Evolutionary conservation across 92 coral and sea anemone genomes (phyloP).

Genomic region (Pocillopora meandrina): DNA sequence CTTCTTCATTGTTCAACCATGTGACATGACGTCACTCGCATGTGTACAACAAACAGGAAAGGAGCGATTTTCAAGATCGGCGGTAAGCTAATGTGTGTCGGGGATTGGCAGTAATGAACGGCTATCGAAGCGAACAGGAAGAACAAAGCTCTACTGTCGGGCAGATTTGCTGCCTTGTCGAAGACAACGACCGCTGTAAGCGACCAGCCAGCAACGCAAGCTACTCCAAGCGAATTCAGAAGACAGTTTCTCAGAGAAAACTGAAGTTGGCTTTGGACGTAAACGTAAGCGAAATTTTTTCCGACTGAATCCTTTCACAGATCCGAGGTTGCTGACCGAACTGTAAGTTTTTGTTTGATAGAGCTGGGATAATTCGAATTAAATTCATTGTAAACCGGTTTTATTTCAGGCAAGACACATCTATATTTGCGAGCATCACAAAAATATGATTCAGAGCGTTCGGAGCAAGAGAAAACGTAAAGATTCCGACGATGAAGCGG

Average conservation of each 20-base stretch:
- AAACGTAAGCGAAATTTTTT: conserved; percentile 62
- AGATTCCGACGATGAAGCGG: conserved; percentile 96
- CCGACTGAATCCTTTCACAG: conserved; percentile 16
- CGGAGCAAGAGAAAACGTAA: conserved; percentile 98
- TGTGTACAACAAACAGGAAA: conserved; percentile 94
- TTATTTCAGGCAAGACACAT: conserved; percentile 90
- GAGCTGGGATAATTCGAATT: background rate
- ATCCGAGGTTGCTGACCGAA: conserved; percentile 1
- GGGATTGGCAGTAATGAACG: conserved; percentile 78
- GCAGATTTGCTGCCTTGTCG: conserved; percentile 98
- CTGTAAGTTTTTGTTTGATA: background rate
- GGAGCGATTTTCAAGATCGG: conserved; percentile 96
- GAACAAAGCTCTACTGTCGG: conserved; percentile 85
- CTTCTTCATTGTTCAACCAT: conserved; percentile 25
- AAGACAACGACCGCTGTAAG: conserved; percentile 94
- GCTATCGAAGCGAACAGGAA: conserved; percentile 99
- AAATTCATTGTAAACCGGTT: background rate
- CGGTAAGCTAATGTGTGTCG: conserved; percentile 35
- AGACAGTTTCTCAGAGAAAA: conserved; percentile 98
- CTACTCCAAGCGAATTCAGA: conserved; percentile 98
- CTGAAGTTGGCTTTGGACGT: conserved; percentile 93
- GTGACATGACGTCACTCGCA: conserved; percentile 88
- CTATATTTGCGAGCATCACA: conserved; percentile 96
- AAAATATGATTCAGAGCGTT: conserved; percentile 97
- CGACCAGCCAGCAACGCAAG: conserved; percentile 96